Evolutionary conservation across 2,888 invertebrate genomes (phyloP), one percentile per base, ranked within the genome.

Genomic region (Hesperia comma): DNA sequence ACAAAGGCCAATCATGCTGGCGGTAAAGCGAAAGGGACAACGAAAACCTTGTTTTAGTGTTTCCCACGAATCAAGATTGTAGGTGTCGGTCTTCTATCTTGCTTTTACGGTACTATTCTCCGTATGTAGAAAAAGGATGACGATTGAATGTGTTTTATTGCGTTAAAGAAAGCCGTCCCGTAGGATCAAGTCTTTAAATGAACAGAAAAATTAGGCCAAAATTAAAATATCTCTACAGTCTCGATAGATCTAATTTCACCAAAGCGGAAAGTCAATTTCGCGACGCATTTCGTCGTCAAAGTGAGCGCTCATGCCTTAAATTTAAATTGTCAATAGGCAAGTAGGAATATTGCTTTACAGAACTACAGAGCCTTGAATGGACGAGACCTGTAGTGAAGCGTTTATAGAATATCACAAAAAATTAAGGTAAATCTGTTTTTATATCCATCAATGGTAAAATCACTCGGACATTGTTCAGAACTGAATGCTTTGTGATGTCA

Each of bases 21-120:
- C 75, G 74, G 71, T 75, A 77, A 84, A 85, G 82, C 84, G 85
- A 89, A 87, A 86, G 86, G 86, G 82, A 87, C 83, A 83, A 86
- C 85, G 85, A 77, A 85, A 82, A 83, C 79, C 81, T 83, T 84
- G 83, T 82, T 87, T 80, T 79, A 80, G 78, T 75, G 82, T 83
- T 90, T 90, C 90, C 84, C 91, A 91, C 90, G 90, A 82, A 78
- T 77, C 77, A 73, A 77, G 82, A 76, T 60, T 76, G 74, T 75
- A 69, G 79, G 78, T 73, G 72, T 77, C 72, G 69, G 69, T 70
- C 73, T 71, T 70, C 70, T 68, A 68, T 78, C 79, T 73, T 80
- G 71, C 79, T 86, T 77, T 71, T 71, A 70, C 73, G 70, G 63
- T 57, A 63, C 61, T 58, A 70, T 71, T 70, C 55, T 66, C 41